A percentile compares a stretch with the other conserved stretches of the same genome.
phyloP scores from a whole-genome alignment of 2,888 invertebrate genomes.

The Plagiodera versicolora region DNA sequence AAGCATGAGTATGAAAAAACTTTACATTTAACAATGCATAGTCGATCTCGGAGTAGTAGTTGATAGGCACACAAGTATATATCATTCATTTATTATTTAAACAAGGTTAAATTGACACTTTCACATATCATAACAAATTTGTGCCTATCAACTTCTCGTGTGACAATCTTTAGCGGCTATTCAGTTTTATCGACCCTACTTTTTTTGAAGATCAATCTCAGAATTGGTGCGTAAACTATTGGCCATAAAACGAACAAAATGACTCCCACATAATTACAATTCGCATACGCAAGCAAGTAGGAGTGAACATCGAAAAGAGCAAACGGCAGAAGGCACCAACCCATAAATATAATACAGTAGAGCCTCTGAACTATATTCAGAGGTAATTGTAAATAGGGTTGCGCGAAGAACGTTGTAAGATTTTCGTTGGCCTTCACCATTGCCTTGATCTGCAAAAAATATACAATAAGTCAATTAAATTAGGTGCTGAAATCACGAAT shows the following conservation, averaged over 20 bases:
- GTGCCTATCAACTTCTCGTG: too few species aligned
- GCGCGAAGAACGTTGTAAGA: constrained; percentile 56
- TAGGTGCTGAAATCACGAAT: too few species aligned
- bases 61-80: too few species aligned
- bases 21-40: too few species aligned
- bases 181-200: constrained; percentile 5
- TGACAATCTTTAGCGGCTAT: too few species aligned
- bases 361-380: constrained; percentile 65
- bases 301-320: constrained; percentile 68
- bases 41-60: too few species aligned
- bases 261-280: constrained; percentile 71
- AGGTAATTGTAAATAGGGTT: constrained; percentile 51
- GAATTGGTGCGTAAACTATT: constrained; percentile 59
- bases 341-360: constrained; percentile 81
- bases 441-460: constrained; percentile 58
- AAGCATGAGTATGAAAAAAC: too few species aligned
- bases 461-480: not conserved
- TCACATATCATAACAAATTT: not conserved
- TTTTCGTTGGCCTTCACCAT: constrained; percentile 59
- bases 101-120: not conserved
- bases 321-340: constrained; percentile 79
- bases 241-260: constrained; percentile 69
- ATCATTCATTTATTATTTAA: not conserved
- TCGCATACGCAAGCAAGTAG: constrained; percentile 67
- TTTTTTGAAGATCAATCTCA: constrained; percentile 34